A percentile compares a stretch with the other conserved stretches of the same genome.
Evolutionary conservation across 2,113 vertebrate species (phyloP).

Genomic region (Sporophila hypoxantha): DNA sequence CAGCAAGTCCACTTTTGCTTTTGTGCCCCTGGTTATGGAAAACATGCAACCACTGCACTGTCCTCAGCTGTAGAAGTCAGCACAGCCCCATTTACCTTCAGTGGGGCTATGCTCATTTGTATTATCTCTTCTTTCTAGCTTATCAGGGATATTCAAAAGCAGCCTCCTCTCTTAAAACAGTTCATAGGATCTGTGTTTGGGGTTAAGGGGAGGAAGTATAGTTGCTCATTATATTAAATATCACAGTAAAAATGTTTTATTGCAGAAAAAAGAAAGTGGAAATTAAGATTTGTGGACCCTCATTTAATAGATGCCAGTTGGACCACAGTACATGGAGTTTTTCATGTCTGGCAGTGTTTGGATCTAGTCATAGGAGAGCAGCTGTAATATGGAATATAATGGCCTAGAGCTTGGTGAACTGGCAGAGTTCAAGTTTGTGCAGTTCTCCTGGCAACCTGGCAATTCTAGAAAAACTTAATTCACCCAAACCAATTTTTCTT

Average conservation of each 20-base stretch:
- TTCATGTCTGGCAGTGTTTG: not conserved
- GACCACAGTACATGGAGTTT: not conserved
- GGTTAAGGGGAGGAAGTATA: not conserved
- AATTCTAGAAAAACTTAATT: constrained; percentile 4
- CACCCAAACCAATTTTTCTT: not conserved
- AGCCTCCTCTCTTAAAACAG: not conserved
- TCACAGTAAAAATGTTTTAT: not conserved
- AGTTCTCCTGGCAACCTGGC: not conserved
- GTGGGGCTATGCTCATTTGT: not conserved
- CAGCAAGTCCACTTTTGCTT: not conserved
- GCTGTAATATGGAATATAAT: not conserved
- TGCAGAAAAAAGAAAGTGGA: not conserved
- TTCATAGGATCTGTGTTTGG: not conserved
- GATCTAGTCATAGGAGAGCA: not conserved
- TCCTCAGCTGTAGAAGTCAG: not conserved
- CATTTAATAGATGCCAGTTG: not conserved
- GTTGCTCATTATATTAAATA: not conserved
- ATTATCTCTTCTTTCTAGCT: not conserved
- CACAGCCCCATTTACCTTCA: not conserved
- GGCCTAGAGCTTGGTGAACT: not conserved
- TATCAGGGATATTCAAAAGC: not conserved
- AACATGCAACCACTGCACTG: not conserved
- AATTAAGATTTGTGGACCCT: not conserved
- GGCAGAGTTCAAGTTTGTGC: not conserved
- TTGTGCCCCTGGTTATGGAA: not conserved